Percentiles rank a stretch among this genome's conserved stretches.
Evolutionary conservation across 1,140 invertebrate species (phyloP).

Genomic region (Bombus affinis): DNA sequence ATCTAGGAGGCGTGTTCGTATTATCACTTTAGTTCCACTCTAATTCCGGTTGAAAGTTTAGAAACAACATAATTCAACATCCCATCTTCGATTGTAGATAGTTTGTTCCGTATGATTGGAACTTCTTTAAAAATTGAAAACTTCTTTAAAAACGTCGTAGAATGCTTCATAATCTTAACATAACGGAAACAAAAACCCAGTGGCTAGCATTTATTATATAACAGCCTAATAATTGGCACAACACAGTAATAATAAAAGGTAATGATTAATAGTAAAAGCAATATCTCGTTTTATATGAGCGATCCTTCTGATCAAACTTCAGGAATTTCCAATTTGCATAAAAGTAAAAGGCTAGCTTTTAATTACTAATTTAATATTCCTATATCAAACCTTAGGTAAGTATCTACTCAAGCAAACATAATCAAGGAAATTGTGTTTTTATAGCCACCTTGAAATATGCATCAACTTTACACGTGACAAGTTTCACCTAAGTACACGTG

Average conservation of each 20-base stretch:
- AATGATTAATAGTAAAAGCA: no score
- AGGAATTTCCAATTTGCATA: not conserved
- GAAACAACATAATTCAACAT: not conserved
- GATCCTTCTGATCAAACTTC: no score
- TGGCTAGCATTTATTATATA: no score
- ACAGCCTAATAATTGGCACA: no score
- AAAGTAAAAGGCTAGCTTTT: not conserved
- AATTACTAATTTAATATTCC: not conserved
- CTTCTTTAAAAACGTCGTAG: no score
- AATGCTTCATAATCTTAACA: no score
- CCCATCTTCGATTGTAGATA: not conserved
- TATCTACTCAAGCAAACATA: not conserved
- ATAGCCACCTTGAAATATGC: not conserved
- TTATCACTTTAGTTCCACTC: not conserved
- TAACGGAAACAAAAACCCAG: no score
- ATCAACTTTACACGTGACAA: not conserved
- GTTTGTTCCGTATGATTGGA: not conserved
- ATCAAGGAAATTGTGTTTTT: slow-evolving; percentile 8
- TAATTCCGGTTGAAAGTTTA: not conserved
- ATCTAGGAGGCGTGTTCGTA: not conserved
- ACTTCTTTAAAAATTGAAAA: no score
- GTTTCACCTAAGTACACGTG: not conserved
- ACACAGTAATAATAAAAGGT: no score
- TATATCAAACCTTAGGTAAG: not conserved
- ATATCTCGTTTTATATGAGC: no score